A percentile compares a stretch with the other conserved stretches of the same genome.
Evolutionary conservation across 2,888 invertebrate species (phyloP).

Genomic region (Trachelus troglodyta): DNA sequence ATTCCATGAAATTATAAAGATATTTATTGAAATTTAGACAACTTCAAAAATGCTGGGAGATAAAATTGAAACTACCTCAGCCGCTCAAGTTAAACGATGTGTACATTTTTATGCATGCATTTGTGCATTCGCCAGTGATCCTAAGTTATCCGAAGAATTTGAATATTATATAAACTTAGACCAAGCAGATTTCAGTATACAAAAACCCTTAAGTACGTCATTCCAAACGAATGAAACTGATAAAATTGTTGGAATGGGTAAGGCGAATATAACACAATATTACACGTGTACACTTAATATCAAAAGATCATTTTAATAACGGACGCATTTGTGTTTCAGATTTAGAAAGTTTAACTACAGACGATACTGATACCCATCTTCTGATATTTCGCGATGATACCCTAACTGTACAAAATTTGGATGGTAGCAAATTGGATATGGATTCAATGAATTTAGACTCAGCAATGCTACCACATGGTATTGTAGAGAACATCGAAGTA

Average conservation of each 20-base stretch:
- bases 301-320: neutral
- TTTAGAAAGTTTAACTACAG: constrained; percentile 51
- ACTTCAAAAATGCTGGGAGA: constrained; percentile 41
- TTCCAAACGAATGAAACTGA: constrained; percentile 49
- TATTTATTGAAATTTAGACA: constrained; percentile 34
- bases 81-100: constrained; percentile 67
- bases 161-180: constrained; percentile 70
- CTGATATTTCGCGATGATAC: constrained; percentile 59
- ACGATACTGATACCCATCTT: constrained; percentile 56
- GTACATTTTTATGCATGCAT: constrained; percentile 79
- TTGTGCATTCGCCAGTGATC: constrained; percentile 77
- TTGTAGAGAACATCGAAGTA: constrained; percentile 53
- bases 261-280: constrained; percentile 8
- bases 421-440: constrained; percentile 52
- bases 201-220: constrained; percentile 43
- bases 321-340: constrained; percentile 36
- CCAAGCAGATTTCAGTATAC: constrained; percentile 51
- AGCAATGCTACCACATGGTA: constrained; percentile 48
- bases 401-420: constrained; percentile 53
- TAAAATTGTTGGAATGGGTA: constrained; percentile 59
- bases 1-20: constrained; percentile 15
- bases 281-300: neutral
- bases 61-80: constrained; percentile 41
- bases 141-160: constrained; percentile 73
- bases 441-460: constrained; percentile 57